Conservation (phyloP, 2,797 vertebrate genomes). For the Eulemur mongoz region DNA sequence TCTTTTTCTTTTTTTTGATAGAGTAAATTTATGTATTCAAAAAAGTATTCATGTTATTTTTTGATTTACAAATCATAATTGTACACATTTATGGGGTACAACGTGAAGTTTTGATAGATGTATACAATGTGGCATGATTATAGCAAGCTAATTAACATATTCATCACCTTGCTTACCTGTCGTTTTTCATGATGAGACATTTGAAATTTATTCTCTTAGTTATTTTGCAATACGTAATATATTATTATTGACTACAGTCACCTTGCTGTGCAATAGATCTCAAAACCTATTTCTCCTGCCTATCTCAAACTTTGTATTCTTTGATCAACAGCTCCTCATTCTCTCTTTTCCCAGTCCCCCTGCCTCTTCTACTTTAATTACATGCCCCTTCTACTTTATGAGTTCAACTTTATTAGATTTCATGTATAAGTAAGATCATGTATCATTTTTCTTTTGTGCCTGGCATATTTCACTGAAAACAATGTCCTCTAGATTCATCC, state of each 20-base stretch:
- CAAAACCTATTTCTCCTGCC: background rate
- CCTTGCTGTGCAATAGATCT: background rate
- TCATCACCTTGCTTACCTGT: background rate
- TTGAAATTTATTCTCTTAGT: background rate
- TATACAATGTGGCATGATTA: background rate
- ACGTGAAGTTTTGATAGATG: background rate
- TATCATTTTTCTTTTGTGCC: background rate
- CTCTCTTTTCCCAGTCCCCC: background rate
- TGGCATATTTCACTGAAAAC: background rate
- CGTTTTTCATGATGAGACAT: background rate
- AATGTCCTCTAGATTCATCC: background rate
- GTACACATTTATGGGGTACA: background rate
- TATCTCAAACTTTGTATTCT: background rate
- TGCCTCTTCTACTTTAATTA: background rate
- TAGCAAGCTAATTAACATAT: background rate
- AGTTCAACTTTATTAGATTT: background rate
- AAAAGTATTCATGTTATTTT: background rate
- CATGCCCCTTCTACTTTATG: background rate
- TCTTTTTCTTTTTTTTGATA: background rate
- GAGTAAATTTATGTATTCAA: background rate
- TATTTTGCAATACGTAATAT: background rate
- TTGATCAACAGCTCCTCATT: background rate
- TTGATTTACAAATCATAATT: background rate
- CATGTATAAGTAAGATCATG: background rate
- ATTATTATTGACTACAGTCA: background rate